Evolutionary conservation across 2,113 vertebrate genomes (phyloP), one percentile per base, ranked within the genome.

Genomic region (Trogon melanurus): DNA sequence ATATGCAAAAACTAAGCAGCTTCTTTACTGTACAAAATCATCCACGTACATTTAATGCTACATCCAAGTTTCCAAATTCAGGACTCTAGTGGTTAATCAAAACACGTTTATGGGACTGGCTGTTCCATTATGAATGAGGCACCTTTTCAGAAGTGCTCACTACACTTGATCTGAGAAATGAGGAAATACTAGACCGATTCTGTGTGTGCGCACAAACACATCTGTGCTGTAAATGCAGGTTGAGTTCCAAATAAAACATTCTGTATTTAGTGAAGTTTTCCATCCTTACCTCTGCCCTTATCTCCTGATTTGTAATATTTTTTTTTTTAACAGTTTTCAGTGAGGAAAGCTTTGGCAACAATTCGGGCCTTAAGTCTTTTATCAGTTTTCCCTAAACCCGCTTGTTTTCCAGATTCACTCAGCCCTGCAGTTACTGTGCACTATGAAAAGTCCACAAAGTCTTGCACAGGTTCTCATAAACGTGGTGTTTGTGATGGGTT

Each of bases 161-260:
- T 53, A 21, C 54, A 12, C 32, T 48, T 61, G 32, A 29, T 32
- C 30, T 76, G 62, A 61, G 41, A 41, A 41, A 41, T 41, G 41
- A 41, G 41, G 57, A 83, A 67, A 29, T 41, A 38, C 16, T 6
- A 9, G 57, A 47, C 36, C 34, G 91, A 18, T 66, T 51, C 58
- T 30, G 10, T 41, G 25, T 2, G 1, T 10, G 50, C 1, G 2
- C 27, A 30, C 26, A 44, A 25, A 60, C 27, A 19, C 5, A 13
- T 32, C 47, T 58, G 25, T 36, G 62, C 82, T 80, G 47, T 54
- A 94, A 88, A 70, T 54, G 41, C 29, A 79, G 18, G 30, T 5
- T 76, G 10, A 9, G 29, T 32, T 66, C 80, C 51, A 86, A 69
- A 30, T 8, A n/a, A 21, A 66, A 73, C 21, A 6, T 58, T 76